These are phyloP conservation scores for Ostrea denselamellosa DNA, from an alignment of 1,140 invertebrate species.

Conservation along the genomic window DNA sequence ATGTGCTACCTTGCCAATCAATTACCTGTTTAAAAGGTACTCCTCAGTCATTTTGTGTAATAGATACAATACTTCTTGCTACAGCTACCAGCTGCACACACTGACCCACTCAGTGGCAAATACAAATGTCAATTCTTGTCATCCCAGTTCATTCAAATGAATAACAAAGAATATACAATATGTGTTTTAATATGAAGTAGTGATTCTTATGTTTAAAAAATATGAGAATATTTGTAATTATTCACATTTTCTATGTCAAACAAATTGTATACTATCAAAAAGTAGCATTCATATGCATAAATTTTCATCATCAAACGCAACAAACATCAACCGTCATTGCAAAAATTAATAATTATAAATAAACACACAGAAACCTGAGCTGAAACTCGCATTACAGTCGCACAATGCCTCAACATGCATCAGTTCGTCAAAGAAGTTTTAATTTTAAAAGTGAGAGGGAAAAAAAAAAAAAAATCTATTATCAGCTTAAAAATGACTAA, in stretches of 20 bases:
- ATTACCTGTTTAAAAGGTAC: too few species aligned
- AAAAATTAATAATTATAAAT: conserved; percentile 12
- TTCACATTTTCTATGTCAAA: conserved; percentile 28
- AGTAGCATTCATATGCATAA: conserved; percentile 16
- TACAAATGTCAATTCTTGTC: not conserved
- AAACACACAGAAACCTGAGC: conserved; percentile 28
- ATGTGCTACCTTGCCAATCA: too few species aligned
- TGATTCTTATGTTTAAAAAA: conserved; percentile 7
- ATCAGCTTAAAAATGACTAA: not conserved
- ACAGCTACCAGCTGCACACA: not conserved
- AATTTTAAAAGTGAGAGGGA: not conserved
- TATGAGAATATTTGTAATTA: conserved; percentile 6
- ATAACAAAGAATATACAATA: conserved; percentile 39
- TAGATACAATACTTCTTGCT: too few species aligned
- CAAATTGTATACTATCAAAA: conserved; percentile 27
- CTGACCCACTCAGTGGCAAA: not conserved
- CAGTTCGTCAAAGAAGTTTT: not conserved
- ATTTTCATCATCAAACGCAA: conserved; percentile 24
- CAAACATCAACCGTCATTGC: conserved; percentile 9
- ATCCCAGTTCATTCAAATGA: conserved; percentile 28
- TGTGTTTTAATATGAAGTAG: conserved; percentile 36
- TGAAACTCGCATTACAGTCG: conserved; percentile 3
- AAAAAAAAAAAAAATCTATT: not conserved
- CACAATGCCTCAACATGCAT: conserved; percentile 31
- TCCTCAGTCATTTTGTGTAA: too few species aligned